Evolutionary conservation across 2,113 vertebrate species (phyloP).

Genomic region (Nerophis lumbriciformis): DNA sequence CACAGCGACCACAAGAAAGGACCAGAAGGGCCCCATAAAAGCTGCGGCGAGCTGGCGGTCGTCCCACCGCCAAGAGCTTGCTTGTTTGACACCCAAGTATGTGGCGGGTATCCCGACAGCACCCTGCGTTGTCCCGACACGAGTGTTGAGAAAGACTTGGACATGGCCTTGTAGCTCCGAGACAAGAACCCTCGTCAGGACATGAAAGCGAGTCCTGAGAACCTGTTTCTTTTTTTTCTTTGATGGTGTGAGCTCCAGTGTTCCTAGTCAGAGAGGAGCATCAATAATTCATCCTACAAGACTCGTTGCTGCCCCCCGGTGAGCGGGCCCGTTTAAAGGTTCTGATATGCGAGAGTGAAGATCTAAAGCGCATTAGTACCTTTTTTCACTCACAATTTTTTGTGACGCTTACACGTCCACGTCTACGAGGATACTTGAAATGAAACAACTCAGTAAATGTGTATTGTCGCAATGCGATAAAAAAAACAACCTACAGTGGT

Average conservation of each 20-base stretch:
- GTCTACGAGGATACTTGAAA: background rate
- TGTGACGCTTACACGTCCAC: background rate
- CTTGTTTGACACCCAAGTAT: constrained; percentile 72
- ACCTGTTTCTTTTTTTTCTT: constrained; percentile 43
- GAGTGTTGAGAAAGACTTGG: constrained; percentile 53
- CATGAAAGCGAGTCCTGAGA: constrained; percentile 55
- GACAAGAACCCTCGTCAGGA: constrained; percentile 47
- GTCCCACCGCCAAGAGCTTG: constrained; percentile 89
- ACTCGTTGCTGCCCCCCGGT: constrained; percentile 41
- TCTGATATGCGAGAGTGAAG: constrained; percentile 40
- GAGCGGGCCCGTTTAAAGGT: constrained; percentile 52
- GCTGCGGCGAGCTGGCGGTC: constrained; percentile 87
- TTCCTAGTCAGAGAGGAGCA: constrained; percentile 43
- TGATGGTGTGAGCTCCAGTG: constrained; percentile 12
- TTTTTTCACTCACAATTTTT: background rate
- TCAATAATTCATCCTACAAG: constrained; percentile 65
- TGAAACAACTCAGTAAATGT: background rate
- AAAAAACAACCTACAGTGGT: background rate
- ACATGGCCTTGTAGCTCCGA: constrained; percentile 50
- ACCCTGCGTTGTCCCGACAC: constrained; percentile 64
- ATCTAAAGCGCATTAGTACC: constrained; percentile 49
- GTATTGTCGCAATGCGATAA: background rate
- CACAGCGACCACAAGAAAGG: constrained; percentile 95
- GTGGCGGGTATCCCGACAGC: constrained; percentile 68
- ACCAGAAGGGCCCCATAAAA: constrained; percentile 88